Base-by-base conservation (phyloP, 2,888 invertebrate species). In the Melanostoma mellinum region DNA sequence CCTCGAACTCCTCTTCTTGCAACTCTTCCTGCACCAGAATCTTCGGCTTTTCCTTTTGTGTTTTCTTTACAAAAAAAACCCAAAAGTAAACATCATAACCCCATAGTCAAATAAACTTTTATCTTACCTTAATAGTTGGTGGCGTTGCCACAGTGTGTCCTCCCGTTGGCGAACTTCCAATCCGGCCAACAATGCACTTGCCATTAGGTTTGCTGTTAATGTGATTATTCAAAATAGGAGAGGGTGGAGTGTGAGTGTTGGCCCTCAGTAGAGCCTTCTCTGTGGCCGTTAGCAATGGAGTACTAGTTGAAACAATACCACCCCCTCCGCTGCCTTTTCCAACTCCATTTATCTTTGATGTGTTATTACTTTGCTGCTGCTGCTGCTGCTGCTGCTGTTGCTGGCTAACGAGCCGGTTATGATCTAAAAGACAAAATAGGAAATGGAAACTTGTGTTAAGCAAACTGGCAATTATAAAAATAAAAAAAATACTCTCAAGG, bases 331-430 rank as follows among this genome's bases (percentile, higher is more conserved):
- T 76, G 6, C 52, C 68, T 38, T 63, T 63, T 48, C 63, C 61
- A 60, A 69, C 81, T 53, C 77, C 78, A 74, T 80, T 80, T 42
- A 69, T 55, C 36, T 85, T 82, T 44, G 73, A 63, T 56, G 79
- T 68, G 56, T 72, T 76, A 32, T 75, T 85, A 52, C 48, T 71
- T 48, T 65, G 81, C 53, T 84, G 86, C 68, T 87, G 86, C 30
- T 85, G 74, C 53, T 86, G 87, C 10, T 55, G 55, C 3, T 60
- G 84, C 42, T 85, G 86, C 71, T 87, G 86, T 38, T 85, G 73
- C 48, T 86, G 87, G 69, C 82, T 80, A 65, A 86, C 69, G 42
- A 87, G 85, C 76, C 87, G 86, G 81, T 87, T 87, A 84, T 87
- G 86, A 86, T 87, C 87, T 87, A 86, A 32, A 48, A 30, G 46